Evolutionary conservation across 2,888 invertebrate species (phyloP).

Genomic region (Lasioglossum oenotherae): DNA sequence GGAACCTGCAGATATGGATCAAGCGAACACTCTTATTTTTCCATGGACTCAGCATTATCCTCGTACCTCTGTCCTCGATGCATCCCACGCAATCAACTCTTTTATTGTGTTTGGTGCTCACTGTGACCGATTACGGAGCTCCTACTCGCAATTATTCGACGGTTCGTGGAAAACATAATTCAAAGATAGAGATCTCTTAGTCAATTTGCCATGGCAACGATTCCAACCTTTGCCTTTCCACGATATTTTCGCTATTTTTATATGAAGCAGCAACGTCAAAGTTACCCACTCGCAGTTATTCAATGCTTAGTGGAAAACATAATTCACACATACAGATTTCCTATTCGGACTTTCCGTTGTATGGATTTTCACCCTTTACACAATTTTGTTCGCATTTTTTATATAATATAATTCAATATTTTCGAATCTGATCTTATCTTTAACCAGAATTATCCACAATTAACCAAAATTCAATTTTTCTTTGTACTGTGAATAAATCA

Average conservation of each 20-base stretch:
- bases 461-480: neutral
- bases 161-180: neutral
- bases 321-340: neutral
- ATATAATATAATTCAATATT: neutral
- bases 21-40: neutral
- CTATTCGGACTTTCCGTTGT: neutral
- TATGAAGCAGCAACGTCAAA: too few species aligned
- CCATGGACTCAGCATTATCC: neutral
- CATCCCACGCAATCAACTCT: neutral
- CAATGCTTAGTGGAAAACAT: neutral
- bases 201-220: neutral
- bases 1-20: slow-evolving; percentile 1
- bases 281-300: neutral
- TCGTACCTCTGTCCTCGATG: neutral
- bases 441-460: neutral
- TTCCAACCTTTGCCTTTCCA: neutral
- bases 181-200: neutral
- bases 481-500: neutral
- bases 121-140: neutral
- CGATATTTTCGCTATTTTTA: neutral
- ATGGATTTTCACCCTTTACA: neutral
- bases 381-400: neutral
- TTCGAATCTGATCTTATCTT: neutral
- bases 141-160: neutral
- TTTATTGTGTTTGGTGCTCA: neutral